Evolutionary conservation across 2,797 vertebrate genomes (phyloP).

Genomic region (Anniella stebbinsi): DNA sequence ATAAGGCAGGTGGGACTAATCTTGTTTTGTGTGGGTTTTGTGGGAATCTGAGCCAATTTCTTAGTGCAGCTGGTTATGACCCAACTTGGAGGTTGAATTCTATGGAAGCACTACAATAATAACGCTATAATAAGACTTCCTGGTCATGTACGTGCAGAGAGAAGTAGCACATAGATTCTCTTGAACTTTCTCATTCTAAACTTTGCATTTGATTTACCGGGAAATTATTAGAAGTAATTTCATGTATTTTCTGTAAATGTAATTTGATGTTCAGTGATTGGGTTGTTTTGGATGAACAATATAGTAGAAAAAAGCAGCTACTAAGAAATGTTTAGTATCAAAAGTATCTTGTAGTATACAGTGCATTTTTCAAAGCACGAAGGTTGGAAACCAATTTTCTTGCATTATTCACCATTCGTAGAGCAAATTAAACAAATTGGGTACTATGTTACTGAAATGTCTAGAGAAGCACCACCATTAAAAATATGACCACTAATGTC

Average conservation of each 20-base stretch:
- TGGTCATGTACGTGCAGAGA: background rate
- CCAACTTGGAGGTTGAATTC: slow-evolving; percentile 36
- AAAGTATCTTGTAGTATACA: background rate
- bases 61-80: background rate
- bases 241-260: background rate
- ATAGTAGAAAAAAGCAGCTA: slow-evolving; percentile 25
- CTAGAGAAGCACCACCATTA: slow-evolving; percentile 2
- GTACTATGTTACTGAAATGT: background rate
- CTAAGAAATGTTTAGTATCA: slow-evolving; percentile 17
- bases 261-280: slow-evolving; percentile 11
- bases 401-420: slow-evolving; percentile 20
- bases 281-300: background rate
- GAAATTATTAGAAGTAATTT: slow-evolving; percentile 19
- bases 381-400: background rate
- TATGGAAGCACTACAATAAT: slow-evolving; percentile 39
- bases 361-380: background rate
- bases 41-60: slow-evolving; percentile 48
- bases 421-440: slow-evolving; percentile 17
- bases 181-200: fast-evolving
- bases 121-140: slow-evolving; percentile 10
- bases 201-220: slow-evolving; percentile 13
- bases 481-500: background rate
- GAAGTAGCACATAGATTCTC: background rate
- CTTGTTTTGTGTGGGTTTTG: slow-evolving; percentile 27
- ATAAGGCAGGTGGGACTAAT: slow-evolving; percentile 30